Percentiles rank a stretch among this genome's conserved stretches.
Evolutionary conservation across 2,113 vertebrate genomes (phyloP).

Genomic region (Cariama cristata): DNA sequence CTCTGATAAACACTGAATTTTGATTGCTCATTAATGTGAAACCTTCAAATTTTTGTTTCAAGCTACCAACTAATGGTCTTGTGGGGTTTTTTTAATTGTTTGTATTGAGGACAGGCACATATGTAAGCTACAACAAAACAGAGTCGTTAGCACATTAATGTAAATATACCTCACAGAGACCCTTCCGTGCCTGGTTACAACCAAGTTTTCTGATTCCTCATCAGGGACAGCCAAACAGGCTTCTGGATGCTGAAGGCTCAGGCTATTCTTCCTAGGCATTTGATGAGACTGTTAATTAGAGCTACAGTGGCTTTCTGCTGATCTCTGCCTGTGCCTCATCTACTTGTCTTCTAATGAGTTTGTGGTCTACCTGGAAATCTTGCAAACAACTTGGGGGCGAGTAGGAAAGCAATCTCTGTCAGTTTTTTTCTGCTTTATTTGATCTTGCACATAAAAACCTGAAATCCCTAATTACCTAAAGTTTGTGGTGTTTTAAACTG

Average conservation of each 20-base stretch:
- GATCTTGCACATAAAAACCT: background rate
- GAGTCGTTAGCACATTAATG: background rate
- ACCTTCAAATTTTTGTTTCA: background rate
- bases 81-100: background rate
- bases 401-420: background rate
- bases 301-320: background rate
- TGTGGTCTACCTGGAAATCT: slow-evolving; percentile 48
- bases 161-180: background rate
- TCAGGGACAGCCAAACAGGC: background rate
- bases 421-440: background rate
- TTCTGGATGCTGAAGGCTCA: background rate
- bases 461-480: background rate
- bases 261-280: background rate
- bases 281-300: slow-evolving; percentile 48
- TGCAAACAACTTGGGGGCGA: background rate
- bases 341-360: slow-evolving; percentile 31
- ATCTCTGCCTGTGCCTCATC: background rate
- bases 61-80: background rate
- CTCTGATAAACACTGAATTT: slow-evolving; percentile 1
- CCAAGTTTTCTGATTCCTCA: background rate
- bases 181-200: background rate
- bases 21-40: slow-evolving; percentile 9
- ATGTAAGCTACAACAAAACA: background rate
- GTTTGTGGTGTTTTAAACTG: background rate
- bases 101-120: background rate